phyloP scores from a whole-genome alignment of 2,113 vertebrate species.

The Rhegmatorhina hoffmannsi region DNA sequence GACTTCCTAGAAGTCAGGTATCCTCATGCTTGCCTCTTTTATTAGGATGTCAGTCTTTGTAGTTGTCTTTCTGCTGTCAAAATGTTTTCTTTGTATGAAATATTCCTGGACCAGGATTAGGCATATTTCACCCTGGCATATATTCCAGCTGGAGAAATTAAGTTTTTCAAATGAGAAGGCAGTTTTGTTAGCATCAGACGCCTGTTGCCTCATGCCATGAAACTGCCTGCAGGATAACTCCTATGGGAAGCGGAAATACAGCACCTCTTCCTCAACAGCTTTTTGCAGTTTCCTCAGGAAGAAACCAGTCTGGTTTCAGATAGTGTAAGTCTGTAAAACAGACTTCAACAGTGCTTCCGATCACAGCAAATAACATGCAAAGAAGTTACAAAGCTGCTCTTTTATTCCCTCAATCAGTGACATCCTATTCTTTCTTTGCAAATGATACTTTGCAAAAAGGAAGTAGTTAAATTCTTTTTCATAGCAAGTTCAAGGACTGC shows the following conservation, averaged over 20 bases:
- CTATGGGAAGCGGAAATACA: background rate
- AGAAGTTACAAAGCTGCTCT: background rate
- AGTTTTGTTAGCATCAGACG: background rate
- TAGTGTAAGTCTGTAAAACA: background rate
- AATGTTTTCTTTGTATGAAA: background rate
- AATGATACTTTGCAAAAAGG: background rate
- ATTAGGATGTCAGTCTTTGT: background rate
- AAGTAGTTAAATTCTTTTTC: background rate
- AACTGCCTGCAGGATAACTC: background rate
- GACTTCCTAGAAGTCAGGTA: background rate
- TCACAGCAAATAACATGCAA: background rate
- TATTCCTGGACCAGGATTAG: background rate
- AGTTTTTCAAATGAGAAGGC: background rate
- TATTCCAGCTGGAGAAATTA: background rate
- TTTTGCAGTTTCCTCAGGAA: background rate
- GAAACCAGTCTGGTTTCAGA: background rate
- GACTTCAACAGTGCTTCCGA: background rate
- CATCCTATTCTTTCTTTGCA: background rate
- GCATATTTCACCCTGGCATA: background rate
- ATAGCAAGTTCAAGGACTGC: background rate
- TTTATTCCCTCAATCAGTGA: background rate
- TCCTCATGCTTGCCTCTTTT: background rate
- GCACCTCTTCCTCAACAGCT: background rate
- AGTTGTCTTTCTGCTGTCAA: background rate
- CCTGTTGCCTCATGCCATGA: background rate